Conservation (phyloP, 2,888 invertebrate genomes). For the Eristalis tenax region DNA sequence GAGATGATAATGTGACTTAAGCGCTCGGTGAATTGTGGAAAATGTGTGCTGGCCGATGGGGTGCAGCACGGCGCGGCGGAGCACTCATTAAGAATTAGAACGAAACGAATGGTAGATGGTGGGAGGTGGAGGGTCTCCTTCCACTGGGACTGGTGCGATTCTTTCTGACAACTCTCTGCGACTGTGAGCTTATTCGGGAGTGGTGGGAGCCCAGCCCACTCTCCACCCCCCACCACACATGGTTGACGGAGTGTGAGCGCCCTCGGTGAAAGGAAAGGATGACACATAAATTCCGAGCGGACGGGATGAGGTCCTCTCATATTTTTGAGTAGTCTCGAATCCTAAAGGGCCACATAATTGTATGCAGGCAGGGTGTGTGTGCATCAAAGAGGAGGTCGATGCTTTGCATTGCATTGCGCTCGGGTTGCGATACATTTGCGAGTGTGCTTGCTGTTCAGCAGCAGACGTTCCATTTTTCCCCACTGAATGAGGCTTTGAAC, state of each 20-base stretch:
- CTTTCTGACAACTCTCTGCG: not conserved
- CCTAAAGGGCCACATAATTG: conserved; percentile 22
- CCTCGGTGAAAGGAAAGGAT: not conserved
- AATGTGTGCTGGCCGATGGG: not conserved
- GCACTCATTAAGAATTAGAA: conserved; percentile 18
- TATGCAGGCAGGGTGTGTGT: not conserved
- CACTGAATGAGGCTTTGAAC: conserved; percentile 7
- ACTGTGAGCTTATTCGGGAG: not conserved
- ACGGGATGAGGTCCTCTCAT: not conserved
- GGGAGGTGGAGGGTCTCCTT: not conserved
- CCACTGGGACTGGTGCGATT: not conserved
- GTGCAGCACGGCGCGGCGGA: not conserved
- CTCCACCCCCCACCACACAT: too few relatives aligned
- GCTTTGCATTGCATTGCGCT: conserved; percentile 17
- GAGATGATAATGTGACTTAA: conserved; percentile 45
- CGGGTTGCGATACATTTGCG: not conserved
- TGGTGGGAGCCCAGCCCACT: not conserved
- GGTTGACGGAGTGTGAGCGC: conserved; percentile 30
- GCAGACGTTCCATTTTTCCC: not conserved
- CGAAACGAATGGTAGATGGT: not conserved
- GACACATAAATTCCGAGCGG: not conserved
- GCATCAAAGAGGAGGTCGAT: conserved; percentile 1
- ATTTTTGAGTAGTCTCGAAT: not conserved
- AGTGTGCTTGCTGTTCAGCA: not conserved
- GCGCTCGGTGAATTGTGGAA: conserved; percentile 30